Conservation (phyloP, 2,113 vertebrate genomes). For the Chloropsis cyanopogon region DNA sequence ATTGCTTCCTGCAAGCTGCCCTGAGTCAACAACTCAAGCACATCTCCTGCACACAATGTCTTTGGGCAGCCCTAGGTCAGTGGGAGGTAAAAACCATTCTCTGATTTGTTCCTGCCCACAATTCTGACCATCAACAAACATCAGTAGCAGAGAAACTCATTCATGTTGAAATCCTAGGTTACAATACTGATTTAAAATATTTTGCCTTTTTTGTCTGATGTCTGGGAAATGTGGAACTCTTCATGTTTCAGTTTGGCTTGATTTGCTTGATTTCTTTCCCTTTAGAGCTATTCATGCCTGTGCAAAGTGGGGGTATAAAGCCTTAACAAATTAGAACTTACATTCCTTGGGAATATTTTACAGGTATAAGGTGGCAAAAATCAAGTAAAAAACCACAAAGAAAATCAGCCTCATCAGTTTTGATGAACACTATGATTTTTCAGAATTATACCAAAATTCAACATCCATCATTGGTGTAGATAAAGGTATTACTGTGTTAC, state of each 20-base stretch:
- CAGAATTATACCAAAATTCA: neutral
- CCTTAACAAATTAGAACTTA: neutral
- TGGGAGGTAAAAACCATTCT: neutral
- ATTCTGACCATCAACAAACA: neutral
- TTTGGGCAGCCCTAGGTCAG: neutral
- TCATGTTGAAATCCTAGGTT: neutral
- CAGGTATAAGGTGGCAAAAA: neutral
- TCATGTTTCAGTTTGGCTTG: neutral
- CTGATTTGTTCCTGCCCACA: neutral
- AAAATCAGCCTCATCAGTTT: neutral
- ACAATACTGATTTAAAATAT: neutral
- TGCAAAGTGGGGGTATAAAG: neutral
- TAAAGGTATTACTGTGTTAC: neutral
- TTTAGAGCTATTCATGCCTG: neutral
- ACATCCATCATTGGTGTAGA: neutral
- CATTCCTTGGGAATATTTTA: neutral
- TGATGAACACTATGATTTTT: neutral
- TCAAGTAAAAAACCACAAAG: neutral
- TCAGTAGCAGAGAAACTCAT: neutral
- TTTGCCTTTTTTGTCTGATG: neutral
- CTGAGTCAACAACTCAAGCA: neutral
- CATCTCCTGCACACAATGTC: neutral
- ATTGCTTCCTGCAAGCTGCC: neutral
- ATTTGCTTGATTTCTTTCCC: neutral
- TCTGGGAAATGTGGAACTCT: neutral